Evolutionary conservation across 2,888 invertebrate species (phyloP), one percentile per base, ranked within the genome.

Genomic region (Acleris cristana): DNA sequence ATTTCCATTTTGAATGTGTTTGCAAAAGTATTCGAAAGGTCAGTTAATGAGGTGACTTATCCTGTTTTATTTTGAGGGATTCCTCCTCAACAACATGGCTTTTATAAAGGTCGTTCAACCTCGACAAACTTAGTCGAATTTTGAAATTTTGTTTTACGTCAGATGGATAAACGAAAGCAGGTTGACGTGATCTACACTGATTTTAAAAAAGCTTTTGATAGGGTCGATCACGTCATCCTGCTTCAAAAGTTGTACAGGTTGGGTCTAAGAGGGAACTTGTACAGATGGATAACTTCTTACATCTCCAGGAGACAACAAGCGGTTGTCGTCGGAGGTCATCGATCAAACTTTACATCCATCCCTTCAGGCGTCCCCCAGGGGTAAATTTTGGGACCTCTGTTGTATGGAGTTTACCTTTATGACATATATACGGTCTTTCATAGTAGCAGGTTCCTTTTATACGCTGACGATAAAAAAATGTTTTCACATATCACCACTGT

Each of bases 211-310:
- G n/a, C 53, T 19, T 53, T 53, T 30, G 53, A 53, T 8, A 23
- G 53, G 23, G 53, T 53, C 2, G 53, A 53, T 53, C 53, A 21
- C 53, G 21, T 53, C 53, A 53, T 53, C 53, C 53, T 53, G 16
- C 23, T 53, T 7, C 23, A 2, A 10, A 53, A 53, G 18, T 18
- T 48, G 16, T 48, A 48, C 16, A 48, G 48, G n/a, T 48, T 48
- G n/a, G 48, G 48, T 14, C n/a, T 48, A n/a, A n/a, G 18, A 18
- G 48, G 48, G 6, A 16, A 48, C 16, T 18, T 48, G 48, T 48
- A 14, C 23, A 5, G 55, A 30, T 34, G 55, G 55, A 34, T 55
- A 8, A 34, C 30, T 14, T 55, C 26, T 55, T 55, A 55, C n/a
- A 30, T 55, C 16, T 55, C 55, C 6, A 55, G 26, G 10, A 55